Evolutionary conservation across 1,140 invertebrate species (phyloP), one percentile per base, ranked within the genome.

Genomic region (Onthophagus taurus): DNA sequence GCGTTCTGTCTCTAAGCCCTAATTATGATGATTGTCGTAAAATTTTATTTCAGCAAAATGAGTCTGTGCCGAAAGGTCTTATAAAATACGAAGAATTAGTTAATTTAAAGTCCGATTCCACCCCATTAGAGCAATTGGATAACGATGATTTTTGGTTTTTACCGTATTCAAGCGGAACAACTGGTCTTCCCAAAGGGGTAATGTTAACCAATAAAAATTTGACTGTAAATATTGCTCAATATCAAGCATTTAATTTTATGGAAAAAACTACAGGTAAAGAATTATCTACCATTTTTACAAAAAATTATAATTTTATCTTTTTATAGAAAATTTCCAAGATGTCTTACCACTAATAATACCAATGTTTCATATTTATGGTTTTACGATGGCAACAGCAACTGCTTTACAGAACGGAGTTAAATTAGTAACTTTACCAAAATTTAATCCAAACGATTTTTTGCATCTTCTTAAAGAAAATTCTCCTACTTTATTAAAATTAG

Each of bases 181-280:
- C 88, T 17, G 89, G 91, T 11, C 57, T 85, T 33, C 89, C 91
- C 6, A 94, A 94, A 74, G 89, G 85, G 17, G 89, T 92, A 0
- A 76, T 86, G 66, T 58, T 90, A 1, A 81, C 83, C 0, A 81
- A 93, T 60, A 67, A 57, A 31, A 81, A 79, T 59, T 61, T 80
- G 29, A 56, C 72, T 18, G 61, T 70, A 1, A 80, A 80, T 54
- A 8, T 68, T 8, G 7, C 26, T 6, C 67, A 70, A 17, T 16
- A 26, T 20, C 35, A 23, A 4, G 3, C 11, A 29, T 24, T 16
- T 24, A 14, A 24, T 41, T 21, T 16, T 13, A 26, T 30, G 4
- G 21, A 41, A 41, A 17, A 21, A 41, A 41, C 8, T 41, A 29
- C 24, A 21, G 14, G 14, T 14, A n/a, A 17, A 34, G 19, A 26